Conservation (phyloP, 2,113 vertebrate species). For the Junco hyemalis region DNA sequence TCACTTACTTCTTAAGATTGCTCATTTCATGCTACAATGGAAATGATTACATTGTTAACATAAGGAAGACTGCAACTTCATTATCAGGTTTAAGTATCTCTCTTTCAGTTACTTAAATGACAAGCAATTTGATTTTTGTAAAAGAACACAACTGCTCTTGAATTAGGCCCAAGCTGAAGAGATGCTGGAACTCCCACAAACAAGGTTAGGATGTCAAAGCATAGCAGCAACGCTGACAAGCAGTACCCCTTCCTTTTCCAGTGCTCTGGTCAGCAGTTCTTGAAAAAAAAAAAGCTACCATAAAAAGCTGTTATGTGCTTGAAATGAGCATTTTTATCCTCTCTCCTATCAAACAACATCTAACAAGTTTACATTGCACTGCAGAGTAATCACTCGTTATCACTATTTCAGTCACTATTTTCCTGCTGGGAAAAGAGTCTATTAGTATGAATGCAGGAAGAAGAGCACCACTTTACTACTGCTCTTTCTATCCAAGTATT, state of each 20-base stretch:
- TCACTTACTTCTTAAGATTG: slow-evolving; percentile 5
- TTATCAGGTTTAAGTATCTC: slow-evolving; percentile 36
- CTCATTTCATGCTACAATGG: slow-evolving; percentile 48
- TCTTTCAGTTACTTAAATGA: slow-evolving; percentile 34
- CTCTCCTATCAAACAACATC: not conserved
- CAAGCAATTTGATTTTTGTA: not conserved
- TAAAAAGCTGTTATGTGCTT: not conserved
- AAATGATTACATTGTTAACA: slow-evolving; percentile 35
- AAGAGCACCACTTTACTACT: not conserved
- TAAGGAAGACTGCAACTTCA: slow-evolving; percentile 43
- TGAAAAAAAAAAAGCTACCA: not conserved
- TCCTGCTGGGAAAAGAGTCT: slow-evolving; percentile 1
- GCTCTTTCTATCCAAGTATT: not conserved
- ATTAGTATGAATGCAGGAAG: not conserved
- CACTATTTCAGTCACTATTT: not conserved
- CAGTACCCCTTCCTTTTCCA: not conserved
- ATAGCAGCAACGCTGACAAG: rapidly evolving
- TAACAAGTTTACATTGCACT: not conserved
- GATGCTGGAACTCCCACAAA: not conserved
- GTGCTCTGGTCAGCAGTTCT: not conserved
- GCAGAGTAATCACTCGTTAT: not conserved
- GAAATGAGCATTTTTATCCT: not conserved
- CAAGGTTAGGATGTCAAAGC: not conserved
- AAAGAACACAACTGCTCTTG: not conserved
- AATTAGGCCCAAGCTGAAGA: not conserved